phyloP scores from a whole-genome alignment of 2,888 invertebrate genomes.

The Toxonevra muliebris region DNA sequence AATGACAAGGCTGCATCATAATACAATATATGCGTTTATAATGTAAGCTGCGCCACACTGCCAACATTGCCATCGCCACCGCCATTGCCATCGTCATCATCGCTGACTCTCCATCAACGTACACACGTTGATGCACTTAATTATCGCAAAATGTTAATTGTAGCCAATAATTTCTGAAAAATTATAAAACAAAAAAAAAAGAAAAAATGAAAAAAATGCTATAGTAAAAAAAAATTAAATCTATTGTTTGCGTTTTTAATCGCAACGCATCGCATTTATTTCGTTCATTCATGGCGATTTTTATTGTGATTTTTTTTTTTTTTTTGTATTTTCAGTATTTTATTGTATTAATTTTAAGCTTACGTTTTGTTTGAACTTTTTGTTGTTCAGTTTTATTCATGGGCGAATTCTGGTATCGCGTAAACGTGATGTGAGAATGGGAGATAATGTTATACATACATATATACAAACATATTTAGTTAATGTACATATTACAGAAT shows the following conservation, averaged over 20 bases:
- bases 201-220: not conserved
- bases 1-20: conserved; percentile 23
- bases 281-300: not conserved
- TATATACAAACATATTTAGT: too few relatives aligned
- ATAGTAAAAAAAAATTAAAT: not conserved
- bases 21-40: conserved; percentile 12
- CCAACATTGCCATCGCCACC: not conserved
- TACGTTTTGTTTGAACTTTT: not conserved
- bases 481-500: too few relatives aligned
- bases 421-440: too few relatives aligned
- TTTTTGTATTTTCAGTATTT: not conserved
- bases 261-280: not conserved
- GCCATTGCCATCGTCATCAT: too few relatives aligned
- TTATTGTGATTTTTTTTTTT: not conserved
- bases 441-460: too few relatives aligned
- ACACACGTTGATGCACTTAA: conserved; percentile 32
- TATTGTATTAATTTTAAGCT: not conserved
- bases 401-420: too few relatives aligned
- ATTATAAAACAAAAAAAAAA: conserved; percentile 19
- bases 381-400: too few relatives aligned
- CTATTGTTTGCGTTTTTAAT: conserved; percentile 22
- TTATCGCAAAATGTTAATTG: conserved; percentile 45
- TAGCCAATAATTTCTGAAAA: conserved; percentile 38
- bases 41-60: not conserved
- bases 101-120: not conserved